These are phyloP conservation scores for Drosophila sp. DNA, from an alignment of 1,140 invertebrate species.

Conservation along the genomic window DNA sequence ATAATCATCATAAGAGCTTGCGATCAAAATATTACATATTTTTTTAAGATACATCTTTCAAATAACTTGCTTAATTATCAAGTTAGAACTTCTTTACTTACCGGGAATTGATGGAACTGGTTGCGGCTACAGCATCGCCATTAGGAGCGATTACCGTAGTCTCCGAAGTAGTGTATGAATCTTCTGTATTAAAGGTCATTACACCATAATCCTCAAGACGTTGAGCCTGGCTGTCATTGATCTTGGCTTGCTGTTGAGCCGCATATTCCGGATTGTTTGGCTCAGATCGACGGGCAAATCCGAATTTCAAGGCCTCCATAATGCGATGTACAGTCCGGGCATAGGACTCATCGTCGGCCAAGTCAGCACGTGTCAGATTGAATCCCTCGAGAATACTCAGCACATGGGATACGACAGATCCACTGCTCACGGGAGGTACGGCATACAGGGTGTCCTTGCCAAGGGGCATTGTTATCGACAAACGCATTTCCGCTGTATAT, in stretches of 20 bases:
- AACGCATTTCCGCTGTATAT: neutral
- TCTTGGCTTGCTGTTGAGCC: neutral
- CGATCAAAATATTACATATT: no score
- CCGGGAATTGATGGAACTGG: constrained; percentile 4
- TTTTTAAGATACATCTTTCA: no score
- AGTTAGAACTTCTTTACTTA: neutral
- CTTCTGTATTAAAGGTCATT: no score
- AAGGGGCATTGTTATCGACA: neutral
- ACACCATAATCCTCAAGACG: neutral
- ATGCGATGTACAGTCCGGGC: neutral
- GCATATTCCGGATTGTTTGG: neutral
- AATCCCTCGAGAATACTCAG: neutral
- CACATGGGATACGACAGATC: neutral
- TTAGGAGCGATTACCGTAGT: neutral
- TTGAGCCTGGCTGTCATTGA: constrained; percentile 1
- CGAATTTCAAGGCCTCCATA: neutral
- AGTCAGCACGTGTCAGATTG: neutral
- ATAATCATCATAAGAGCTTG: no score
- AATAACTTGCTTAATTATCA: no score
- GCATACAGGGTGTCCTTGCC: constrained; percentile 3
- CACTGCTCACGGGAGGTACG: constrained; percentile 3
- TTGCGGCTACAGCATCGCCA: constrained; percentile 3
- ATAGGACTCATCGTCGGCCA: neutral
- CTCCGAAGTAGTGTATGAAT: neutral
- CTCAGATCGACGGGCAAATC: neutral